Evolutionary conservation across 2,888 invertebrate species (phyloP).

Genomic region (Gari tellinella): DNA sequence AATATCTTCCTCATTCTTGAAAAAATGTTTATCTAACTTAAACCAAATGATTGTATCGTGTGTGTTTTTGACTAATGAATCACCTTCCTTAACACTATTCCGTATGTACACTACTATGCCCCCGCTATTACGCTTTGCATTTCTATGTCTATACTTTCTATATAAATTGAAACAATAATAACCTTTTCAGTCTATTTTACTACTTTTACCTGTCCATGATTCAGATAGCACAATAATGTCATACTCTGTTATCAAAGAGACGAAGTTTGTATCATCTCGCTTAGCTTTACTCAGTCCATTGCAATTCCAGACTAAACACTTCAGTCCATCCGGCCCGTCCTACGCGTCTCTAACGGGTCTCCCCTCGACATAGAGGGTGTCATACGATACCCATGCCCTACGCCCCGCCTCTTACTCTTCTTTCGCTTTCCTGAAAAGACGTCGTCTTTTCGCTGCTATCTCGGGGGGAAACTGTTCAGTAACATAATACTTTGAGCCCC

Average conservation of each 20-base stretch:
- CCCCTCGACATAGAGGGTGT: constrained; percentile 29
- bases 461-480: constrained; percentile 30
- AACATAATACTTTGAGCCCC: constrained; percentile 10
- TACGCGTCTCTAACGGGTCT: constrained; percentile 1
- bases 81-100: background rate
- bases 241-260: too few species aligned
- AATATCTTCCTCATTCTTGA: constrained; percentile 1
- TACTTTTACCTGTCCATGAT: constrained; percentile 4
- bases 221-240: constrained; percentile 13
- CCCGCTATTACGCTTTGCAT: constrained; percentile 4
- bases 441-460: constrained; percentile 9
- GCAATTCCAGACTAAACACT: constrained; percentile 21
- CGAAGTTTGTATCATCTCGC: constrained; percentile 1
- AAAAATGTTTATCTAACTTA: constrained; percentile 2
- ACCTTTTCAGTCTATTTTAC: constrained; percentile 9
- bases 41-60: constrained; percentile 6
- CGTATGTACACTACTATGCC: background rate
- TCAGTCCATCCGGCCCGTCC: constrained; percentile 14
- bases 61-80: constrained; percentile 1
- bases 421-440: constrained; percentile 17
- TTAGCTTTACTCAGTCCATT: constrained; percentile 21
- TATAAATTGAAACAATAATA: constrained; percentile 1
- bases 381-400: constrained; percentile 25
- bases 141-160: constrained; percentile 8
- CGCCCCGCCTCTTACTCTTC: constrained; percentile 5